Conservation (phyloP, 2,113 vertebrate genomes). For the Channa argus region DNA sequence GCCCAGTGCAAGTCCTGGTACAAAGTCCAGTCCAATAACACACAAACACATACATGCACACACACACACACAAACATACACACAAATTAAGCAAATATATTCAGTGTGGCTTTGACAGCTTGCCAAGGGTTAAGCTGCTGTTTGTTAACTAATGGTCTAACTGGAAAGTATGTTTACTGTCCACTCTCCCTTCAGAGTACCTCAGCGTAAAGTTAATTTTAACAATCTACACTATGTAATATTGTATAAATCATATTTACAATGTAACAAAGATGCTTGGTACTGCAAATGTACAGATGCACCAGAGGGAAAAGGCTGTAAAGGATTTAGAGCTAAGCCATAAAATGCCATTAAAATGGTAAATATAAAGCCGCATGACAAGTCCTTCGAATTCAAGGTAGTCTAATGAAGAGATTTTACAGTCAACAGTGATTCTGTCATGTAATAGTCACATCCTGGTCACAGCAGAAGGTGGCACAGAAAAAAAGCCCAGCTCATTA, state of each 20-base stretch:
- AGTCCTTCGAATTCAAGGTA: neutral
- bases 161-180: slow-evolving; percentile 13
- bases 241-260: no score
- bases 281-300: neutral
- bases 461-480: neutral
- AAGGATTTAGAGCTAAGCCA: neutral
- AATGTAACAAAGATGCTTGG: no score
- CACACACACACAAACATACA: slow-evolving; percentile 4
- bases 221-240: no score
- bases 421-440: neutral
- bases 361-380: neutral
- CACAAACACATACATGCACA: slow-evolving; percentile 8
- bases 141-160: slow-evolving; percentile 1
- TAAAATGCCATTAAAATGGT: neutral
- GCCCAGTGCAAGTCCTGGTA: slow-evolving; percentile 20
- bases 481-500: neutral
- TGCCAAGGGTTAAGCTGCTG: slow-evolving; percentile 11
- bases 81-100: slow-evolving; percentile 27
- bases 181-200: neutral
- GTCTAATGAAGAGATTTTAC: neutral
- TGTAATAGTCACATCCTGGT: neutral
- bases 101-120: slow-evolving; percentile 10
- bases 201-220: slow-evolving; percentile 7
- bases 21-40: slow-evolving; percentile 56
- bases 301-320: neutral